Conservation (phyloP, 53 echinoderm and acorn worm genomes). For the Glandiceps talaboti region DNA sequence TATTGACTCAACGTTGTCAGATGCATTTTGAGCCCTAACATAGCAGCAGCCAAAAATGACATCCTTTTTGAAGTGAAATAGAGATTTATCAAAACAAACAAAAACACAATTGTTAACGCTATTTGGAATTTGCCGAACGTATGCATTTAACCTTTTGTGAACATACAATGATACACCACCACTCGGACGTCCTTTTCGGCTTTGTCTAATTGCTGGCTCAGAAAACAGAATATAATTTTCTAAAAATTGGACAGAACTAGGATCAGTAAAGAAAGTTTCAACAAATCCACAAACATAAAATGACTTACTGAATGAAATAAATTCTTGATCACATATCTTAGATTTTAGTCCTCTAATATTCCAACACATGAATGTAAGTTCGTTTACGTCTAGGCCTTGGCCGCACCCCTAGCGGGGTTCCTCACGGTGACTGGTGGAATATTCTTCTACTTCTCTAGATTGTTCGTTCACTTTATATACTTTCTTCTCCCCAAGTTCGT, state of each 20-base stretch:
- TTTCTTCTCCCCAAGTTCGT: background rate
- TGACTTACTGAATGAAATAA: background rate
- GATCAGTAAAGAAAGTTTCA: background rate
- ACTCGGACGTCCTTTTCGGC: background rate
- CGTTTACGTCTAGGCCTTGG: background rate
- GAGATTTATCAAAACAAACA: background rate
- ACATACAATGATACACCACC: background rate
- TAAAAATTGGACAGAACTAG: background rate
- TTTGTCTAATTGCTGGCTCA: background rate
- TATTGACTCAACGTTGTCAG: background rate
- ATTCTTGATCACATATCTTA: background rate
- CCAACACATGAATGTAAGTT: background rate
- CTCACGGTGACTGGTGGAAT: background rate
- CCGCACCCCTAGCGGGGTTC: background rate
- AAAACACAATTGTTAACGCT: background rate
- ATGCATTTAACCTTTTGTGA: background rate
- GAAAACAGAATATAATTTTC: background rate
- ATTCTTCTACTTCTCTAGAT: background rate
- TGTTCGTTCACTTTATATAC: background rate
- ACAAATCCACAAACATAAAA: background rate
- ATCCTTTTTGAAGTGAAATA: background rate
- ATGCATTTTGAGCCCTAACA: background rate
- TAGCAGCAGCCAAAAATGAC: background rate
- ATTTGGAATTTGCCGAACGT: background rate
- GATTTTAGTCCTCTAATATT: background rate